phyloP scores from a whole-genome alignment of 2,113 vertebrate species.

The Butorides virescens region DNA sequence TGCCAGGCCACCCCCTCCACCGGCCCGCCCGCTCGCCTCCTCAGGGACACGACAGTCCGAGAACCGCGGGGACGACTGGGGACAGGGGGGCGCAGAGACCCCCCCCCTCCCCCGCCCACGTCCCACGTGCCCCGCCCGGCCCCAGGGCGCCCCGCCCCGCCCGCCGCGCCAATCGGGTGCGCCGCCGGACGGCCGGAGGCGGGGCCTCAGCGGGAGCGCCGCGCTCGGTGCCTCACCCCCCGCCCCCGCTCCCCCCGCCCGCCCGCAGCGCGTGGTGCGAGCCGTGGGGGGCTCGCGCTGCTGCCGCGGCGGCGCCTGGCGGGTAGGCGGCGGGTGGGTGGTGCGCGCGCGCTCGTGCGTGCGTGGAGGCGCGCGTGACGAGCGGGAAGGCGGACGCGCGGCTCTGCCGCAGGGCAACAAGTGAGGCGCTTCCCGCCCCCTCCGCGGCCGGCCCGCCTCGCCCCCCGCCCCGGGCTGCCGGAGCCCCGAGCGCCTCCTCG shows the following conservation, averaged over 20 bases:
- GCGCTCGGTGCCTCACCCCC: too few relatives aligned
- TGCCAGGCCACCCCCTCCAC: rapidly evolving
- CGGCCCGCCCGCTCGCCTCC: neutral
- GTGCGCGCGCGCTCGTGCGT: neutral
- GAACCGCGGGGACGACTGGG: neutral
- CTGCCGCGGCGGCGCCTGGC: neutral
- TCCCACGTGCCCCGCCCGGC: too few relatives aligned
- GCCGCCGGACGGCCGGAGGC: neutral
- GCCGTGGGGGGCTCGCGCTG: too few relatives aligned
- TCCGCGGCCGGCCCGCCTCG: too few relatives aligned
- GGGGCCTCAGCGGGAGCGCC: neutral
- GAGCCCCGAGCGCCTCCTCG: neutral
- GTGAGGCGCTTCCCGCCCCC: neutral
- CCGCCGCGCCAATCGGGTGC: neutral
- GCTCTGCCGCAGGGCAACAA: neutral
- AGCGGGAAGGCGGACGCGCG: neutral
- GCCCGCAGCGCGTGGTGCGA: neutral
- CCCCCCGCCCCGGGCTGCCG: neutral
- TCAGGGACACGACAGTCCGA: rapidly evolving
- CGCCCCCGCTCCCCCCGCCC: too few relatives aligned
- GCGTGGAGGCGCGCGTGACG: neutral
- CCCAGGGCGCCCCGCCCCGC: too few relatives aligned
- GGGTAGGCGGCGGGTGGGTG: neutral
- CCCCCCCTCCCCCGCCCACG: neutral
- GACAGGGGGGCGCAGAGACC: too few relatives aligned